phyloP scores from a whole-genome alignment of 2,113 vertebrate genomes.

The Hydrolagus affinis region DNA sequence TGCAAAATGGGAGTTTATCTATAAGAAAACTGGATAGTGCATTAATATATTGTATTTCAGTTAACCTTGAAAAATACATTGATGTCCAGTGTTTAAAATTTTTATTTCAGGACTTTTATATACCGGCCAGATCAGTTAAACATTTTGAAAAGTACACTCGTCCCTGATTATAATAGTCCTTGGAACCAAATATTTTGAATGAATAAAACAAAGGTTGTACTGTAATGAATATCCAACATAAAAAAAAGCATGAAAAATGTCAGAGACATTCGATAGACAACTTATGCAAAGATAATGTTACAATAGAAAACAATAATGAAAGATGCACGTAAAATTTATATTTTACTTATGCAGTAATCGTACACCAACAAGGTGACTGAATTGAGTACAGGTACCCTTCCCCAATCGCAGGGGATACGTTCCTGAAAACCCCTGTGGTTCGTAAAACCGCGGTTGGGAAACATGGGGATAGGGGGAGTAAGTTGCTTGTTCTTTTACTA shows the following conservation, averaged over 20 bases:
- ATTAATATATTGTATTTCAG: neutral
- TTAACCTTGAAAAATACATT: neutral
- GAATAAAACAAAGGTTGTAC: neutral
- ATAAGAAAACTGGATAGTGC: neutral
- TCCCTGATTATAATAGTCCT: neutral
- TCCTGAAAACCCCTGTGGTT: too few species aligned
- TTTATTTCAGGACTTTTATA: neutral
- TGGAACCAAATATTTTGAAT: neutral
- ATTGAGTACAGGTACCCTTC: too few species aligned
- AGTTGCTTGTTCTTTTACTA: too few species aligned
- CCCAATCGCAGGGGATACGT: too few species aligned
- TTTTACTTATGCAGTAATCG: neutral
- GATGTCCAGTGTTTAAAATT: neutral
- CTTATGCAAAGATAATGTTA: slow-evolving; percentile 2
- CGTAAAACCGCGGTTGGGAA: too few species aligned
- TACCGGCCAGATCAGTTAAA: neutral
- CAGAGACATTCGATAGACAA: neutral
- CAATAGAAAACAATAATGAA: neutral
- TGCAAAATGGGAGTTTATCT: neutral
- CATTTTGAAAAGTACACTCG: neutral
- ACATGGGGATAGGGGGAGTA: too few species aligned
- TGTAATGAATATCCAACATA: neutral
- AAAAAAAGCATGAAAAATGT: neutral
- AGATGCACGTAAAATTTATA: neutral
- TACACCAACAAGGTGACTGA: neutral